Percentiles rank a stretch among this genome's conserved stretches.
phyloP scores from a whole-genome alignment of 2,797 vertebrate species.

The Poeciliopsis gracilis region DNA sequence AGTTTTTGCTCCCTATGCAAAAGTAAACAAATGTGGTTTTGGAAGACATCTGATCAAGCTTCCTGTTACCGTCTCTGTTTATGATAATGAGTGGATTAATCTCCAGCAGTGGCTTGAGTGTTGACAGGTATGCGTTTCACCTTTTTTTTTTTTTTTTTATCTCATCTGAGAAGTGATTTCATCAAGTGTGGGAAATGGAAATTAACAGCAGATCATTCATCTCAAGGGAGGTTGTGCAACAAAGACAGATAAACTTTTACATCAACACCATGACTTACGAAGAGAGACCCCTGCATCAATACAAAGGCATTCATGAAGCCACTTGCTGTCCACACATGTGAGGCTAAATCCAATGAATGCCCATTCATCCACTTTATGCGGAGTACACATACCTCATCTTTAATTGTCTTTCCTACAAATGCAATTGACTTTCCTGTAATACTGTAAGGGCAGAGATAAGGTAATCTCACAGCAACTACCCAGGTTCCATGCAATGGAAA shows the following conservation, averaged over 20 bases:
- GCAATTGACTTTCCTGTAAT: slow-evolving; percentile 57
- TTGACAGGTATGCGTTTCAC: slow-evolving; percentile 34
- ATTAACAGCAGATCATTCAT: slow-evolving; percentile 29
- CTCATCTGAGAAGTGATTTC: slow-evolving; percentile 26
- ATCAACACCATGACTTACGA: slow-evolving; percentile 25
- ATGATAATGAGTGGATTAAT: slow-evolving; percentile 31
- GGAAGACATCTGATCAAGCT: slow-evolving; percentile 33
- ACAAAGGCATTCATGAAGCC: slow-evolving; percentile 18
- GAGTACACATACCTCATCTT: neutral
- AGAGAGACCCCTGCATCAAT: slow-evolving; percentile 6
- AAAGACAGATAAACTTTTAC: slow-evolving; percentile 27
- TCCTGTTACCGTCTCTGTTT: slow-evolving; percentile 51
- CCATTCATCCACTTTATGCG: slow-evolving; percentile 37
- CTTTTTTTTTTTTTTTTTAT: slow-evolving; percentile 21
- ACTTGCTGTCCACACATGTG: slow-evolving; percentile 40
- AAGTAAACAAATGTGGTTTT: slow-evolving; percentile 41
- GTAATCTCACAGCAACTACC: slow-evolving; percentile 34
- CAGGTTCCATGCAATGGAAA: slow-evolving; percentile 61
- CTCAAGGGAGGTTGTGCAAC: slow-evolving; percentile 48
- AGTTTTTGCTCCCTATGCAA: slow-evolving; percentile 29
- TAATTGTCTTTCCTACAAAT: slow-evolving; percentile 54
- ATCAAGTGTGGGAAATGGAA: slow-evolving; percentile 45
- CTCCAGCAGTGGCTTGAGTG: slow-evolving; percentile 32
- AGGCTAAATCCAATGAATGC: slow-evolving; percentile 28
- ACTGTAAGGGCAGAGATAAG: slow-evolving; percentile 52